phyloP scores from a whole-genome alignment of 2,797 vertebrate species.

The Austrolebias charrua region DNA sequence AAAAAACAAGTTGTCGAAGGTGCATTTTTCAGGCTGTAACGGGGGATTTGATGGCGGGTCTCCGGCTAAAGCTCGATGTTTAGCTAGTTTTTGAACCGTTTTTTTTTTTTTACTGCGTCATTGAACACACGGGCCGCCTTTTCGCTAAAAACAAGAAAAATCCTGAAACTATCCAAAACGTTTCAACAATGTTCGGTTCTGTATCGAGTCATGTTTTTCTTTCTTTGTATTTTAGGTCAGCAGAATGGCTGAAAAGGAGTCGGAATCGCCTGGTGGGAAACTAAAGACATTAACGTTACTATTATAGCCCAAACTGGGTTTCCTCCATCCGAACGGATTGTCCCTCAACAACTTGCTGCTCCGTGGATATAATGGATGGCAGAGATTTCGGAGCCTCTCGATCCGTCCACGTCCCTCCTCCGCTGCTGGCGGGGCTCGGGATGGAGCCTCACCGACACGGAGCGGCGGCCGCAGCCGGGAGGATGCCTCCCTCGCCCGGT shows the following conservation, averaged over 20 bases:
- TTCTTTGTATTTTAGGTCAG: slow-evolving; percentile 76
- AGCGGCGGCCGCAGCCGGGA: slow-evolving; percentile 85
- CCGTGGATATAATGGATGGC: slow-evolving; percentile 96
- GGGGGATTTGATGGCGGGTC: neutral
- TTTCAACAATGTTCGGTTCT: slow-evolving; percentile 3
- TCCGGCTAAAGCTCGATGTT: neutral
- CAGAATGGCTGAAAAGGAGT: slow-evolving; percentile 80
- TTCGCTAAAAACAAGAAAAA: slow-evolving; percentile 55
- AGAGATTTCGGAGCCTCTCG: slow-evolving; percentile 94
- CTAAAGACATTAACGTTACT: slow-evolving; percentile 78
- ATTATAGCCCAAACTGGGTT: slow-evolving; percentile 76
- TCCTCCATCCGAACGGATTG: slow-evolving; percentile 70
- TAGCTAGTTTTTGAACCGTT: slow-evolving; percentile 66
- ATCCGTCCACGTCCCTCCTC: slow-evolving; percentile 91
- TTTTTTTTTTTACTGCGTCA: slow-evolving; percentile 80
- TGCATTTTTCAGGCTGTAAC: too few species aligned
- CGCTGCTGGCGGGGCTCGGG: slow-evolving; percentile 88
- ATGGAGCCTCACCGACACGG: slow-evolving; percentile 93
- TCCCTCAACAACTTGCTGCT: slow-evolving; percentile 71
- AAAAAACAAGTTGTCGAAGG: neutral
- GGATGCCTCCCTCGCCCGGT: slow-evolving; percentile 85
- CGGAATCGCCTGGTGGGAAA: slow-evolving; percentile 74
- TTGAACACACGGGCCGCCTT: slow-evolving; percentile 56
- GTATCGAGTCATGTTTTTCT: slow-evolving; percentile 42
- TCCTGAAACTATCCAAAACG: slow-evolving; percentile 43